These are phyloP conservation scores for Scomber japonicus DNA, from an alignment of 2,113 vertebrate species.

Conservation along the genomic window DNA sequence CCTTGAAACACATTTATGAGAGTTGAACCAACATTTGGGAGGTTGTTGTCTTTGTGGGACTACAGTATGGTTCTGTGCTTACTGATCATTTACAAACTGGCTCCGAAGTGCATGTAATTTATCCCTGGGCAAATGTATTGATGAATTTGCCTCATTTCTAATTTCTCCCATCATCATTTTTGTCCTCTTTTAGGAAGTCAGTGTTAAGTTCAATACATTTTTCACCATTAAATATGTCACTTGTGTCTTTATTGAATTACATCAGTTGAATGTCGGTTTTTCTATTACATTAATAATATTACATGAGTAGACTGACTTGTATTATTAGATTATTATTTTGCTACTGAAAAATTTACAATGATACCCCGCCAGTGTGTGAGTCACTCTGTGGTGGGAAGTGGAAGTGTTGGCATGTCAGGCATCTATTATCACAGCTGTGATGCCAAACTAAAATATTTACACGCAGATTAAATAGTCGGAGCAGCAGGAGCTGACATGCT, in stretches of 20 bases:
- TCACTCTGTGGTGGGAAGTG: conserved; percentile 24
- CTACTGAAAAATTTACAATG: neutral
- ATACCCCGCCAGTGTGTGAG: neutral
- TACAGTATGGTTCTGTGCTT: conserved; percentile 23
- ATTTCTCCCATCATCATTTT: conserved; percentile 30
- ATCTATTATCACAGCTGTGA: conserved; percentile 47
- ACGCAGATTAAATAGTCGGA: conserved; percentile 30
- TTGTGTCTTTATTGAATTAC: conserved; percentile 21
- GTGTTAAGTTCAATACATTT: conserved; percentile 74
- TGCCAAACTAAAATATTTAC: conserved; percentile 51
- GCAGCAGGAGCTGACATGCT: neutral
- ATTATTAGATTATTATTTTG: neutral
- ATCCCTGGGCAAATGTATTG: conserved; percentile 41
- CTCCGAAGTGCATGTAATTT: conserved; percentile 43
- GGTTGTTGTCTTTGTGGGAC: conserved; percentile 44
- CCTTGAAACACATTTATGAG: conserved; percentile 31
- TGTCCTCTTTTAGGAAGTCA: conserved; percentile 59
- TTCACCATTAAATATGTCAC: conserved; percentile 44
- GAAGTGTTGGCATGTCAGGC: conserved; percentile 49
- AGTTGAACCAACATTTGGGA: conserved; percentile 36
- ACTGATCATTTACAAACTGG: neutral
- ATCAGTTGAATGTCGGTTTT: too few relatives aligned
- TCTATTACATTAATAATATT: too few relatives aligned
- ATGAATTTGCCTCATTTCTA: conserved; percentile 30
- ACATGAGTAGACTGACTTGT: neutral